A percentile compares a stretch with the other conserved stretches of the same genome.
Conservation (phyloP, 2,797 vertebrate genomes). For the Menidia menidia region DNA sequence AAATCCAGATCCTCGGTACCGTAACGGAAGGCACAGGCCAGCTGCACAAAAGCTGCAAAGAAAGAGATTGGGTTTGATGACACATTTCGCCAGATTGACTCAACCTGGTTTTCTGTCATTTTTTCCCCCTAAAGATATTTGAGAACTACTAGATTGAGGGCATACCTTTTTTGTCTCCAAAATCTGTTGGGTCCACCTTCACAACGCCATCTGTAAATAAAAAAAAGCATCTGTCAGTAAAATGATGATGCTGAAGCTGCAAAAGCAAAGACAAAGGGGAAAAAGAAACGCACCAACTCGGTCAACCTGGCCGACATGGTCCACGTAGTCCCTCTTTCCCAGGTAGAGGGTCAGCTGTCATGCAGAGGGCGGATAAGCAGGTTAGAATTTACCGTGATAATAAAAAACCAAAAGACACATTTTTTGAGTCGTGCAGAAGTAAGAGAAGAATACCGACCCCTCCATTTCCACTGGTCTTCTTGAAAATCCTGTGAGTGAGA, state of each 20-base stretch:
- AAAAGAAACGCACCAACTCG: constrained; percentile 81
- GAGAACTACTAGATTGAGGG: too few species aligned
- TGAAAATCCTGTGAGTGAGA: constrained; percentile 86
- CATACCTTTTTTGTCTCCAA: constrained; percentile 88
- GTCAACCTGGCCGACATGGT: constrained; percentile 85
- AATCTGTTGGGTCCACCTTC: constrained; percentile 85
- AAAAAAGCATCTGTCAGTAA: constrained; percentile 1
- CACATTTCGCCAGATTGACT: too few species aligned
- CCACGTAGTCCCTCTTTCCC: constrained; percentile 92
- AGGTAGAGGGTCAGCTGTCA: constrained; percentile 89
- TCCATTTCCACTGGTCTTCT: constrained; percentile 89
- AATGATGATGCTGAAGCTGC: neutral
- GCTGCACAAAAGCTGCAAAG: constrained; percentile 86
- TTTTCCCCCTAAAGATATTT: neutral
- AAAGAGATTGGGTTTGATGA: neutral
- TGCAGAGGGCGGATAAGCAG: neutral
- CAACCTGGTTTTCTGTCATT: too few species aligned
- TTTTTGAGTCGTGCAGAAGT: neutral
- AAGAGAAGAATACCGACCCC: constrained; percentile 81
- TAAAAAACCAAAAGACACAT: too few species aligned
- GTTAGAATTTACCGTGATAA: neutral
- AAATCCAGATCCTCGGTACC: constrained; percentile 93
- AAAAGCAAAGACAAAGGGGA: constrained; percentile 9
- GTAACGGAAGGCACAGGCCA: constrained; percentile 93
- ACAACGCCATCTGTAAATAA: constrained; percentile 85